Base-by-base conservation (phyloP, 2,797 vertebrate genomes). In the Dryobates pubescens region DNA sequence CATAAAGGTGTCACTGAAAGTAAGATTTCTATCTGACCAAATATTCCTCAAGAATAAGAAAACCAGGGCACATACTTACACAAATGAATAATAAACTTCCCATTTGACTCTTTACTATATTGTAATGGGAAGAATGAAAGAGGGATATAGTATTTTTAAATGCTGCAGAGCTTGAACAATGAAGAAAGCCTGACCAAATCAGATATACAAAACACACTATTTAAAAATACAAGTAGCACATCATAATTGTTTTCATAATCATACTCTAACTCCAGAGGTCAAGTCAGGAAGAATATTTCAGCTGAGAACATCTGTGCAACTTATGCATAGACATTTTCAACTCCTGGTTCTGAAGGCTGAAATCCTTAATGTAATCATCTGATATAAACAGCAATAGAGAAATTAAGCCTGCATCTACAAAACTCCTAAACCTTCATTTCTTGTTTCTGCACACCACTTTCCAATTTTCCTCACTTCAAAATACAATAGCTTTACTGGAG, bases 231-330 rank as follows among this genome's bases (percentile, higher is more conserved):
- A 85, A 62, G 6, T 27, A 77, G 67, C 20, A 57, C 16, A 41
- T 18, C 32, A 24, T 14, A 12, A 62, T n/a, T 23, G 69, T 36
- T 23, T 72, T 36, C 53, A 32, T 45, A 88, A 61, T 54, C 51
- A 49, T 26, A 61, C 4, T 57, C 8, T 3, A 64, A 13, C 0
- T 0, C 36, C 65, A 64, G 4, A 24, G 20, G 29, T 41, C 65
- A 90, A 67, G 41, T 17, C 61, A 84, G 82, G 38, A 86, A 83
- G 32, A 71, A 29, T 51, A 68, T 17, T 63, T 85, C 69, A 81
- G n/a, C 17, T 32, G 24, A 88, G 43, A 89, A 76, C 27, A 74
- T 7, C 5, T 27, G 13, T 32, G 59, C 70, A 41, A 38, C 38
- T 38, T 38, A 38, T 38, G 10, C 27, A 65, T 6, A 57, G 18